Conservation (phyloP, 2,113 vertebrate genomes). For the Arenaria interpres region DNA sequence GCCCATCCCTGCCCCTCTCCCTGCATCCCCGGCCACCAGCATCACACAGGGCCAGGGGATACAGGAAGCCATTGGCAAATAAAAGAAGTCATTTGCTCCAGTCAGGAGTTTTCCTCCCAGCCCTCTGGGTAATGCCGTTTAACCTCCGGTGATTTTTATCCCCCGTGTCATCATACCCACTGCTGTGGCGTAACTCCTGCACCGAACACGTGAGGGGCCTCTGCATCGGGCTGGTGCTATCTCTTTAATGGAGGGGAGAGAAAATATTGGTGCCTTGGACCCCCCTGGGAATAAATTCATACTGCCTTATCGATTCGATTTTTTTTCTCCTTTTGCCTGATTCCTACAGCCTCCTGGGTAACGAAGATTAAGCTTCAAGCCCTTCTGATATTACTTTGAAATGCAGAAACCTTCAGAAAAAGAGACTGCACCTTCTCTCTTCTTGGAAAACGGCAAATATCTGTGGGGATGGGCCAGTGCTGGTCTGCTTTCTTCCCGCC, state of each 20-base stretch:
- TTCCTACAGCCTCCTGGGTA: constrained; percentile 62
- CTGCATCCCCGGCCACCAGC: fast-evolving
- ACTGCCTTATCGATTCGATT: constrained; percentile 22
- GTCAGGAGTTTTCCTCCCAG: background rate
- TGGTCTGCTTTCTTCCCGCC: fast-evolving
- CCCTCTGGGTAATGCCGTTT: background rate
- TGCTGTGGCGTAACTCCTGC: background rate
- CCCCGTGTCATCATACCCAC: fast-evolving
- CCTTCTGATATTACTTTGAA: constrained; percentile 72
- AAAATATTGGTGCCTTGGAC: constrained; percentile 32
- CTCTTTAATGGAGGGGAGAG: constrained; percentile 30
- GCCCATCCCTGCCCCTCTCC: background rate
- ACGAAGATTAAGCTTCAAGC: constrained; percentile 65
- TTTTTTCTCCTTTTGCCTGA: constrained; percentile 49
- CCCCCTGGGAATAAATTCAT: constrained; percentile 65
- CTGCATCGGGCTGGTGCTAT: background rate
- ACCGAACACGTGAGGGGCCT: background rate
- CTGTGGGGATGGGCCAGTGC: background rate
- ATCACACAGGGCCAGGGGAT: fast-evolving
- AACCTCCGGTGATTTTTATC: background rate
- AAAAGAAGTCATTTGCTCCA: fast-evolving
- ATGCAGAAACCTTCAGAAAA: constrained; percentile 56
- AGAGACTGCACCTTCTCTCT: background rate
- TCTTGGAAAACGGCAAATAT: background rate
- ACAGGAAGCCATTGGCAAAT: background rate